Conservation (phyloP, 1,140 invertebrate genomes). For the Drosophila micromelanica region DNA sequence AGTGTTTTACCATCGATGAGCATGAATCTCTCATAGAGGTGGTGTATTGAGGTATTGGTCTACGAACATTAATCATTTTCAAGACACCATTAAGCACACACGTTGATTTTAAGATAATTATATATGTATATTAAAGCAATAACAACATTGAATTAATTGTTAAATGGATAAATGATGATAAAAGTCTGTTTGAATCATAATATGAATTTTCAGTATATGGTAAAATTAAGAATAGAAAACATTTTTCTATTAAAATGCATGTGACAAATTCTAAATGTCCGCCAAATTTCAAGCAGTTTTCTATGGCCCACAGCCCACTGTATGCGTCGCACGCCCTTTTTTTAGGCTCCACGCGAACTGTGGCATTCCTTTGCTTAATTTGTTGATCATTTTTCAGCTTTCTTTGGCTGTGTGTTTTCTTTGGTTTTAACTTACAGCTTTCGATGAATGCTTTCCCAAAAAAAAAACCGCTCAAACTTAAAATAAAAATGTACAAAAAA, state of each 20-base stretch:
- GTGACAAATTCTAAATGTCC: not conserved
- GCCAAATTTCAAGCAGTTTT: not conserved
- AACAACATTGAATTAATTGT: not conserved
- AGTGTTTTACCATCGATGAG: conserved; percentile 23
- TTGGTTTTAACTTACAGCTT: conserved; percentile 45
- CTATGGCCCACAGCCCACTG: conserved; percentile 14
- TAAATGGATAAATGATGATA: too few species aligned
- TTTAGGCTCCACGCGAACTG: conserved; percentile 37
- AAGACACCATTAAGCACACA: conserved; percentile 2
- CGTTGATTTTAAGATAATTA: conserved; percentile 11
- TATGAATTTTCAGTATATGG: too few species aligned
- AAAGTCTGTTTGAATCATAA: too few species aligned
- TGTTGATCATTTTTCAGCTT: conserved; percentile 61
- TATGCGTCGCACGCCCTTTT: conserved; percentile 27
- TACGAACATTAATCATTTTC: conserved; percentile 38
- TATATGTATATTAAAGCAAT: not conserved
- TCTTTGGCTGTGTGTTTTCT: conserved; percentile 45
- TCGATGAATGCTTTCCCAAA: conserved; percentile 34
- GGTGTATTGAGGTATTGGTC: not conserved
- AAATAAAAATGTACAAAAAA: conserved; percentile 9
- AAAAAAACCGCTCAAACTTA: conserved; percentile 10
- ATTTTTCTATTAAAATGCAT: too few species aligned
- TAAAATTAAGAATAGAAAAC: too few species aligned
- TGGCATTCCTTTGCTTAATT: too few species aligned
- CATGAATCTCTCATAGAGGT: not conserved